Evolutionary conservation across 2,888 invertebrate genomes (phyloP), one percentile per base, ranked within the genome.

Genomic region (Atethmia centrago): DNA sequence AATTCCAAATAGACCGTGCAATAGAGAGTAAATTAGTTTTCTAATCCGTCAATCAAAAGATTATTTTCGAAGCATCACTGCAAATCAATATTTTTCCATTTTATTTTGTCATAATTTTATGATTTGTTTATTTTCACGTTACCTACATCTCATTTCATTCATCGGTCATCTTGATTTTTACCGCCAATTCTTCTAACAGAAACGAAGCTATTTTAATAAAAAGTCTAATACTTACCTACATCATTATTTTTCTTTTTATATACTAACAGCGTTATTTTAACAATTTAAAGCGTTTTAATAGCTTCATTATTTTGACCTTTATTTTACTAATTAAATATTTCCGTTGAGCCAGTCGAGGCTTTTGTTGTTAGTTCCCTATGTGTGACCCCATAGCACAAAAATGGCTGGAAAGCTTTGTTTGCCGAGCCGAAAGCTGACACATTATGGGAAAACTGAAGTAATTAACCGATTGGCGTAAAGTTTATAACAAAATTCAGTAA

Each of bases 21-120:
- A 86, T 91, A 92, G 90, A 89, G 83, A 86, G 88, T 88, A 91
- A 90, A 87, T 87, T 90, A 91, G 89, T 87, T 84, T 85, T 83
- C 75, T 89, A 86, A 85, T 87, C 77, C 88, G 83, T 88, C 75
- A 86, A 87, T 82, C 74, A 83, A 84, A 89, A 89, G 80, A 87
- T 87, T 88, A 88, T 85, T 91, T 90, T 91, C 81, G 90, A 94
- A 93, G 93, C 94, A 93, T 95, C 94, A 94, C 94, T 94, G 89
- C 92, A 92, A 94, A 90, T 90, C 81, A 89, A 88, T 85, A 63
- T 75, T 83, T 87, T 85, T 71, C 0, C 63, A 74, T 85, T 87
- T 85, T 74, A 83, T 84, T 88, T 87, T 86, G 76, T 74, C 74
- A 86, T 88, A 87, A 84, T 84, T 88, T 89, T 89, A 70, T 81